Percentiles rank a stretch among this genome's conserved stretches.
These are phyloP conservation scores for Momotus momota DNA, from an alignment of 2,797 vertebrate species.

Conservation along the genomic window DNA sequence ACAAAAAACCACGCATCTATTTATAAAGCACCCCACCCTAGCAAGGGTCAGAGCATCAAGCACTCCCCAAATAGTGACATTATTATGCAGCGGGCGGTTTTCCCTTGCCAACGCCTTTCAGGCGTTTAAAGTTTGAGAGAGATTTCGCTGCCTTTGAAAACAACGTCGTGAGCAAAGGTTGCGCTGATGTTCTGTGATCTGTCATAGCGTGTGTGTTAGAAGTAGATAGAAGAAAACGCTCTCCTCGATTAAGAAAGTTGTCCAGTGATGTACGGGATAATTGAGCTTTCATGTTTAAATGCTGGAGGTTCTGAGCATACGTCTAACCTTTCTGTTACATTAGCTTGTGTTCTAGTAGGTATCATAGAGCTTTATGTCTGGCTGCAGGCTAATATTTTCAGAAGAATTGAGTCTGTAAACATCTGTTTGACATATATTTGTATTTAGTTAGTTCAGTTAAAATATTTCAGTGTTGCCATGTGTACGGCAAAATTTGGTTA, in stretches of 20 bases:
- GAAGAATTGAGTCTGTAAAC: not conserved
- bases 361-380: not conserved
- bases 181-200: not conserved
- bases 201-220: not conserved
- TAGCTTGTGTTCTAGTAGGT: not conserved
- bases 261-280: not conserved
- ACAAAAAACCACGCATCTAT: not conserved
- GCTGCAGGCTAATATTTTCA: not conserved
- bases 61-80: constrained; percentile 12
- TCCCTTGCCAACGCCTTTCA: not conserved
- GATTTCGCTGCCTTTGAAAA: constrained; percentile 27
- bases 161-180: constrained; percentile 40
- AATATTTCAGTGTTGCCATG: not conserved
- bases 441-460: not conserved
- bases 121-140: constrained; percentile 20
- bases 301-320: not conserved
- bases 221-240: not conserved
- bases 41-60: constrained; percentile 39
- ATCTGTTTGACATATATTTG: not conserved
- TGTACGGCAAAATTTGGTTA: not conserved
- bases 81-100: not conserved
- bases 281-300: not conserved
- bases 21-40: constrained; percentile 63
- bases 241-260: not conserved
- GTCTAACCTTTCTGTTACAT: not conserved